Percentiles rank a stretch among this genome's conserved stretches.
phyloP scores from a whole-genome alignment of 2,797 vertebrate genomes.

The Fistularia tabacaria region DNA sequence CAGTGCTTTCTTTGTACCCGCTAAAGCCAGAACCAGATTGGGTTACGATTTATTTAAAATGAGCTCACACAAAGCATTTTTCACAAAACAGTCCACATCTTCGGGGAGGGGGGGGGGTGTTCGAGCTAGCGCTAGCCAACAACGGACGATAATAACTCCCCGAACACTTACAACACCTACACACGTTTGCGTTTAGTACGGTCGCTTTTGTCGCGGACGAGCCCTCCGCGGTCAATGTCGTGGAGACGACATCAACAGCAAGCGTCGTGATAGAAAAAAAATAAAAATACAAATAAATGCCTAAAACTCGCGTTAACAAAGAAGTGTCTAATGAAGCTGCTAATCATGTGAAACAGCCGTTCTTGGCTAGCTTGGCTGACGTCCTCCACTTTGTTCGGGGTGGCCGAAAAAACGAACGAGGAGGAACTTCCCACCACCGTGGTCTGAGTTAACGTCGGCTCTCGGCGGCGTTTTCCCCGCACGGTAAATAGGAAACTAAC shows the following conservation, averaged over 20 bases:
- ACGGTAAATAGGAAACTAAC: slow-evolving; percentile 52
- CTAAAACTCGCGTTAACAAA: slow-evolving; percentile 32
- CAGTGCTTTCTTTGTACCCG: slow-evolving; percentile 14
- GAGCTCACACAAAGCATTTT: slow-evolving; percentile 51
- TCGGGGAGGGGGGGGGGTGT: slow-evolving; percentile 41
- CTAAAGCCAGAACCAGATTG: slow-evolving; percentile 9
- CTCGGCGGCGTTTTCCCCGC: slow-evolving; percentile 30
- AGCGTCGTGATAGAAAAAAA: neutral
- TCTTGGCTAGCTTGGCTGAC: slow-evolving; percentile 60
- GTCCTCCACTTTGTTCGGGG: slow-evolving; percentile 72
- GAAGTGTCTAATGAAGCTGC: slow-evolving; percentile 54
- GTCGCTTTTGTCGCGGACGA: slow-evolving; percentile 31
- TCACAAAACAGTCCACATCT: slow-evolving; percentile 33
- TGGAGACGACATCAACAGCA: slow-evolving; percentile 16
- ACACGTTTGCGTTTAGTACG: slow-evolving; percentile 15
- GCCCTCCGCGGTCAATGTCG: slow-evolving; percentile 6
- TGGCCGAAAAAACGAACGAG: slow-evolving; percentile 58
- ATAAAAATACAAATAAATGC: slow-evolving; percentile 17
- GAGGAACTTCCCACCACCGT: slow-evolving; percentile 70
- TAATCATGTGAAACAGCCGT: slow-evolving; percentile 54
- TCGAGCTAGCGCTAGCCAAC: slow-evolving; percentile 62
- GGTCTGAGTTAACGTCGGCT: slow-evolving; percentile 48
- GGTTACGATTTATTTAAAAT: slow-evolving; percentile 17
- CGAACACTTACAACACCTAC: slow-evolving; percentile 31
- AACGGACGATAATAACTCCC: slow-evolving; percentile 57